Evolutionary conservation across 2,797 vertebrate genomes (phyloP).

Genomic region (Pipistrellus pipistrellus): DNA sequence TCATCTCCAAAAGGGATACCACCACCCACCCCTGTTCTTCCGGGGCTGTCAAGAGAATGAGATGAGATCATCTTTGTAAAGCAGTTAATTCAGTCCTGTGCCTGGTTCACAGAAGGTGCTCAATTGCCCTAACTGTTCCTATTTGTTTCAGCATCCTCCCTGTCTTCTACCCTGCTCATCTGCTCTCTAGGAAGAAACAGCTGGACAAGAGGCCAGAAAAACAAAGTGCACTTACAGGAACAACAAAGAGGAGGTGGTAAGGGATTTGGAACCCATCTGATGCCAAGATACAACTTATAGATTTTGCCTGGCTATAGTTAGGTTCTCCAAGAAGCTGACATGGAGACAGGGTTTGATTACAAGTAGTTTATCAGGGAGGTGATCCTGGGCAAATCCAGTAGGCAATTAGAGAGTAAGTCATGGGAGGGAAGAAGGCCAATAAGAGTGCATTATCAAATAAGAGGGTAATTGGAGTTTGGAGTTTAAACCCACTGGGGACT

Average conservation of each 20-base stretch:
- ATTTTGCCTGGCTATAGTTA: not conserved
- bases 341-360: not conserved
- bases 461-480: not conserved
- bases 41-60: not conserved
- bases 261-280: not conserved
- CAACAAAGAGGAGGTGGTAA: not conserved
- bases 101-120: not conserved
- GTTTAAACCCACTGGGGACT: not conserved
- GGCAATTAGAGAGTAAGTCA: not conserved
- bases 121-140: not conserved
- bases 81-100: not conserved
- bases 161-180: not conserved
- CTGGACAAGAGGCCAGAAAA: not conserved
- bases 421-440: not conserved
- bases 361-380: not conserved
- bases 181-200: not conserved
- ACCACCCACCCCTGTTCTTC: not conserved
- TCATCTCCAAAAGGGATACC: conserved; percentile 13
- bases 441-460: not conserved
- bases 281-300: not conserved
- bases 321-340: not conserved
- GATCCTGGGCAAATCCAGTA: not conserved
- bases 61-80: not conserved
- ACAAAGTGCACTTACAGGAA: not conserved
- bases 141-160: not conserved